phyloP scores from a whole-genome alignment of 2,797 vertebrate genomes.

The Syndactyla subalaris region DNA sequence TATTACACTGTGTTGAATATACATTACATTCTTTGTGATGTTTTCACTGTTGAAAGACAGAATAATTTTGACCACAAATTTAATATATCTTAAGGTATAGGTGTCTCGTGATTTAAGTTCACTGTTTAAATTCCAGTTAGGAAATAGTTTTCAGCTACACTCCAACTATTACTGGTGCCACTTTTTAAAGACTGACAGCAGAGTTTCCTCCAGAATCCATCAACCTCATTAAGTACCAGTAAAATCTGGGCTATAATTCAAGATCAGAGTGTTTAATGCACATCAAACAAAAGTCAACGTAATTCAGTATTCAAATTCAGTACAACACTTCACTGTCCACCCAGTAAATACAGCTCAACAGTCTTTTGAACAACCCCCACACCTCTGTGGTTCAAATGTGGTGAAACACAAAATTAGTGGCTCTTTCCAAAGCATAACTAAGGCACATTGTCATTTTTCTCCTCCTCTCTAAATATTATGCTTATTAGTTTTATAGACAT shows the following conservation, averaged over 20 bases:
- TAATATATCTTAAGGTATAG: not conserved
- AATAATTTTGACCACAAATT: not conserved
- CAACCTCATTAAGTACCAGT: not conserved
- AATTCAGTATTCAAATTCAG: not conserved
- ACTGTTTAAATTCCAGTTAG: not conserved
- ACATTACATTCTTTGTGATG: not conserved
- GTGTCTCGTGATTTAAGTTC: not conserved
- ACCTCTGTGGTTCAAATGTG: not conserved
- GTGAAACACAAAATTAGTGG: not conserved
- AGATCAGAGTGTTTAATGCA: not conserved
- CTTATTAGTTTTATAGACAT: not conserved
- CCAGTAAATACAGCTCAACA: not conserved
- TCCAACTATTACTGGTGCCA: not conserved
- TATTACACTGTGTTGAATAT: not conserved
- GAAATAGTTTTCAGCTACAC: not conserved
- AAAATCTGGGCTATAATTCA: slow-evolving; percentile 5
- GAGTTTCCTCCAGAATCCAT: not conserved
- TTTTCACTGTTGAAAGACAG: not conserved
- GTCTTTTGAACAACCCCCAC: not conserved
- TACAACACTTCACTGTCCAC: not conserved
- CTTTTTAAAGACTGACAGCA: not conserved
- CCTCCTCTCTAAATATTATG: not conserved
- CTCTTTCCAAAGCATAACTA: not conserved
- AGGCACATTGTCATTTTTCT: not conserved
- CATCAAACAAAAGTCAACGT: not conserved